Conservation (phyloP, 35 echinoderm and acorn worm species). For the Ptychodera flava region DNA sequence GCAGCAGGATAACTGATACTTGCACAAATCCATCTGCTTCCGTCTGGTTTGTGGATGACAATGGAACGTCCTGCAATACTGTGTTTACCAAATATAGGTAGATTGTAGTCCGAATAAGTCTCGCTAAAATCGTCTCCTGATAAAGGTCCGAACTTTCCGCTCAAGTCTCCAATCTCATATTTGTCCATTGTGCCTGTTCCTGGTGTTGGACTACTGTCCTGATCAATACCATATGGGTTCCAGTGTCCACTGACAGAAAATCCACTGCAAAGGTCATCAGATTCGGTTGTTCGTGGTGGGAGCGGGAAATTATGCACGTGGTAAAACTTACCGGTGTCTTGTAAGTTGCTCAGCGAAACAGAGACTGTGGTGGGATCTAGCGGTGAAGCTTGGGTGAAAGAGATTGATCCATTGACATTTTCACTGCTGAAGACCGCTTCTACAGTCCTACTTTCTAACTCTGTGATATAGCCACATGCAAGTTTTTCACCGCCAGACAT, state of each 20-base stretch:
- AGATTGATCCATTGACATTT: slow-evolving; percentile 44
- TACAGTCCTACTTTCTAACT: slow-evolving; percentile 51
- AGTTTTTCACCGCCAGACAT: not conserved
- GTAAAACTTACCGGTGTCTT: slow-evolving; percentile 55
- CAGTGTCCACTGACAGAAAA: slow-evolving; percentile 60
- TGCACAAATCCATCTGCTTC: slow-evolving; percentile 61
- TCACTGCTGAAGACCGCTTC: slow-evolving; percentile 26
- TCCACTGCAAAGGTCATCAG: not conserved
- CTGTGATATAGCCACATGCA: slow-evolving; percentile 52
- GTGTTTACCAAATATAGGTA: slow-evolving; percentile 77
- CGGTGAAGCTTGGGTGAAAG: slow-evolving; percentile 62
- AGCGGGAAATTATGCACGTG: slow-evolving; percentile 86
- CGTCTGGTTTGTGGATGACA: slow-evolving; percentile 58
- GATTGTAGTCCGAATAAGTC: slow-evolving; percentile 67
- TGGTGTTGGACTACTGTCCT: not conserved
- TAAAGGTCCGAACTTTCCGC: slow-evolving; percentile 80
- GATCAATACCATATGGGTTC: slow-evolving; percentile 56
- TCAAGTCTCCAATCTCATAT: slow-evolving; percentile 89
- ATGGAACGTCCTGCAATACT: slow-evolving; percentile 77
- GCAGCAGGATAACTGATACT: slow-evolving; percentile 63
- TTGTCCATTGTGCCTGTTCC: slow-evolving; percentile 49
- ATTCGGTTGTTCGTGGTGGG: slow-evolving; percentile 18
- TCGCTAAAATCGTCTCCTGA: slow-evolving; percentile 18
- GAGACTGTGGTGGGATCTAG: slow-evolving; percentile 55
- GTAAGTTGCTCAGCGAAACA: slow-evolving; percentile 52